These are phyloP conservation scores for Cerastoderma edule DNA, from an alignment of 2,888 invertebrate genomes.

Conservation along the genomic window DNA sequence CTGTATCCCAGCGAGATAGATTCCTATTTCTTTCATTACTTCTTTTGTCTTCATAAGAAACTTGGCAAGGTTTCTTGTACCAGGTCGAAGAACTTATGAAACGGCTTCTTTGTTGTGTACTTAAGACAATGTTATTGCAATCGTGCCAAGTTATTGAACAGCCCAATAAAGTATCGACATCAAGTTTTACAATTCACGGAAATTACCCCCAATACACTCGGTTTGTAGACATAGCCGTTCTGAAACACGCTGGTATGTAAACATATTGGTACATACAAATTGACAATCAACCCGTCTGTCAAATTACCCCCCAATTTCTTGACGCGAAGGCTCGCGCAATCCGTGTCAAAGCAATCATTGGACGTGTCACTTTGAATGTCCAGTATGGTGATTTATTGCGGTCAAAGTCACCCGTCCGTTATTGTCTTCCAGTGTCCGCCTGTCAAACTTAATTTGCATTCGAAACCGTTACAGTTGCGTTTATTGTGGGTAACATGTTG, in stretches of 20 bases:
- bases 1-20: too few species aligned
- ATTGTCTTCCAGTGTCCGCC: slow-evolving; percentile 18
- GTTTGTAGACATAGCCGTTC: too few species aligned
- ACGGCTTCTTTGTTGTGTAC: too few species aligned
- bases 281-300: slow-evolving; percentile 23
- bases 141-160: too few species aligned
- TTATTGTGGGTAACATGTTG: slow-evolving; percentile 21
- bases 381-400: slow-evolving; percentile 44
- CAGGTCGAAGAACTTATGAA: too few species aligned
- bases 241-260: too few species aligned
- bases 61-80: too few species aligned
- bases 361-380: slow-evolving; percentile 38
- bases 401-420: slow-evolving; percentile 8
- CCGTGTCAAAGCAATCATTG: slow-evolving; percentile 47
- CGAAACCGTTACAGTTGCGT: slow-evolving; percentile 3
- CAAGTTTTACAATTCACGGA: not conserved
- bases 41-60: too few species aligned
- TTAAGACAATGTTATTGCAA: too few species aligned
- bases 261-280: slow-evolving; percentile 28
- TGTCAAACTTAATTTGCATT: slow-evolving; percentile 27
- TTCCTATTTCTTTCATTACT: too few species aligned
- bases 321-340: slow-evolving; percentile 22
- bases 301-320: slow-evolving; percentile 13
- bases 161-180: not conserved
- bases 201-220: not conserved